phyloP scores from a whole-genome alignment of 2,113 vertebrate genomes.

The Pelmatolapia mariae region DNA sequence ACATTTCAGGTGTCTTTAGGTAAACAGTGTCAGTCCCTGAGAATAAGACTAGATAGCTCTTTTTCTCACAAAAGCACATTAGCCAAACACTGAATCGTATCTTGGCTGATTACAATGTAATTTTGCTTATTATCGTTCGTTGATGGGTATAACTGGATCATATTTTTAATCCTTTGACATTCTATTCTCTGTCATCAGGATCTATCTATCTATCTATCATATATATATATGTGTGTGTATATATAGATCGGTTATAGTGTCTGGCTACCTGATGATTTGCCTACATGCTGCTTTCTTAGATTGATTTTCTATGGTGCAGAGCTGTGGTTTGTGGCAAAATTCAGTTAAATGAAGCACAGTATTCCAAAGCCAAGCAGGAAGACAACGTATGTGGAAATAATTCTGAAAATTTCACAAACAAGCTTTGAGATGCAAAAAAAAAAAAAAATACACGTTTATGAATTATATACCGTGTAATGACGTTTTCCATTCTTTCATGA shows the following conservation, averaged over 20 bases:
- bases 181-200: not conserved
- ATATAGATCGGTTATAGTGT: not conserved
- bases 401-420: not conserved
- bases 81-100: not conserved
- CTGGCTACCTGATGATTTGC: not conserved
- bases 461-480: not conserved
- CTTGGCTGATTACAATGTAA: not conserved
- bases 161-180: not conserved
- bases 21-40: conserved; percentile 25
- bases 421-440: not conserved
- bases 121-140: not conserved
- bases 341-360: not conserved
- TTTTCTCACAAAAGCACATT: not conserved
- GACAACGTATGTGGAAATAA: not conserved
- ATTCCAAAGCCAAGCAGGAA: not conserved
- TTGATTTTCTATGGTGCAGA: not conserved
- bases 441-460: not conserved
- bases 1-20: conserved; percentile 40
- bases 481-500: not conserved
- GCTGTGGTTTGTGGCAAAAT: not conserved
- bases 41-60: not conserved
- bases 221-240: fast-evolving
- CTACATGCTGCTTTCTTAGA: not conserved
- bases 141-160: not conserved
- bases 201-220: too few relatives aligned